phyloP scores from a whole-genome alignment of 92 coral and sea anemone genomes.

The Epizoanthus fatuus region DNA sequence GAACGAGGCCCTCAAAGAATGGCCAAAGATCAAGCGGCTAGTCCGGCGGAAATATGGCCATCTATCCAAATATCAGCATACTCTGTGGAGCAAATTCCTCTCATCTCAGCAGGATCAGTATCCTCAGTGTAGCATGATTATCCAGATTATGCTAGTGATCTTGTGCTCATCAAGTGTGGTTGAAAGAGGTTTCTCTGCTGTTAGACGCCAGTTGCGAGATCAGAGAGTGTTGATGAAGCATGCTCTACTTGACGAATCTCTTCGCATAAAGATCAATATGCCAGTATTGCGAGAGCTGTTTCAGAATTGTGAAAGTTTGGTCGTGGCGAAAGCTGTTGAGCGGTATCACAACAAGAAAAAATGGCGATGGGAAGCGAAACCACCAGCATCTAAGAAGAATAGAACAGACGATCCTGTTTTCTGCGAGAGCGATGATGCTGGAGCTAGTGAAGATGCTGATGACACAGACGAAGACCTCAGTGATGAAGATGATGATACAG shows the following conservation, averaged over 20 bases:
- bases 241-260: conserved; percentile 47
- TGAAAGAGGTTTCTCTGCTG: conserved; percentile 44
- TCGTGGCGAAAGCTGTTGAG: conserved; percentile 47
- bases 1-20: conserved; percentile 36
- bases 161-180: conserved; percentile 44
- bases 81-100: conserved; percentile 38
- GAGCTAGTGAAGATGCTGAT: no score
- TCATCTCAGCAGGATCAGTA: conserved; percentile 38
- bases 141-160: conserved; percentile 39
- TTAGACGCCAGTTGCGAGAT: conserved; percentile 43
- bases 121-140: conserved; percentile 41
- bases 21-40: conserved; percentile 40
- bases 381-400: conserved; percentile 28
- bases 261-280: conserved; percentile 36
- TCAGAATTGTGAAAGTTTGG: conserved; percentile 43
- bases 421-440: no score
- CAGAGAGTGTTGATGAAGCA: conserved; percentile 45
- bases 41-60: conserved; percentile 33
- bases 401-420: no score
- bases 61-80: conserved; percentile 40
- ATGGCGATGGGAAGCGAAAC: conserved; percentile 45
- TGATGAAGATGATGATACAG: conserved; percentile 42
- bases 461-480: conserved; percentile 35
- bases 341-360: conserved; percentile 45
- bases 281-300: conserved; percentile 48